phyloP scores from a whole-genome alignment of 2,797 vertebrate genomes.

The Euthynnus affinis region DNA sequence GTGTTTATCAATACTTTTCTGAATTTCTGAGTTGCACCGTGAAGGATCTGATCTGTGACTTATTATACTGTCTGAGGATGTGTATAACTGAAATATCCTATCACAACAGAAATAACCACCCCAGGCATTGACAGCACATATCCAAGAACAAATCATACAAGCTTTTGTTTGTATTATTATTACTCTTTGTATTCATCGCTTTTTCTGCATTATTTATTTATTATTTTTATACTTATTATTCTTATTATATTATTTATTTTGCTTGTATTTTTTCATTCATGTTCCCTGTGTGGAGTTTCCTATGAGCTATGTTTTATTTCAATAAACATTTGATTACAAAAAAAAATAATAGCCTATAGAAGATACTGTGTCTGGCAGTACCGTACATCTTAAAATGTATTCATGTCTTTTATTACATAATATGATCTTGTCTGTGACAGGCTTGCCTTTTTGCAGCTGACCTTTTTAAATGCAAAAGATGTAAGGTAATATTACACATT shows the following conservation, averaged over 20 bases:
- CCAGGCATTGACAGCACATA: background rate
- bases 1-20: background rate
- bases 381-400: slow-evolving; percentile 25
- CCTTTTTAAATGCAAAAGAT: slow-evolving; percentile 43
- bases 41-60: no score
- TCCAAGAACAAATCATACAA: no score
- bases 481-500: slow-evolving; percentile 20
- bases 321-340: no score
- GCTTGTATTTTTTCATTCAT: no score
- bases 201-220: no score
- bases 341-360: background rate
- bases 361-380: slow-evolving; percentile 5
- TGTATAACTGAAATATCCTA: background rate
- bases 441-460: slow-evolving; percentile 39
- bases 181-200: no score
- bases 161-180: no score
- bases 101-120: background rate
- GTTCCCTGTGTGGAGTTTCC: no score
- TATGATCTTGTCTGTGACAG: slow-evolving; percentile 24
- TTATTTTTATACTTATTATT: no score
- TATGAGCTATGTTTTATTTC: no score
- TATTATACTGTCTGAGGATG: background rate
- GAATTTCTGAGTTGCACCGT: background rate
- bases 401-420: slow-evolving; percentile 13
- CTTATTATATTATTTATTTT: no score